Evolutionary conservation across 2,113 vertebrate species (phyloP).

Genomic region (Piaya cayana): DNA sequence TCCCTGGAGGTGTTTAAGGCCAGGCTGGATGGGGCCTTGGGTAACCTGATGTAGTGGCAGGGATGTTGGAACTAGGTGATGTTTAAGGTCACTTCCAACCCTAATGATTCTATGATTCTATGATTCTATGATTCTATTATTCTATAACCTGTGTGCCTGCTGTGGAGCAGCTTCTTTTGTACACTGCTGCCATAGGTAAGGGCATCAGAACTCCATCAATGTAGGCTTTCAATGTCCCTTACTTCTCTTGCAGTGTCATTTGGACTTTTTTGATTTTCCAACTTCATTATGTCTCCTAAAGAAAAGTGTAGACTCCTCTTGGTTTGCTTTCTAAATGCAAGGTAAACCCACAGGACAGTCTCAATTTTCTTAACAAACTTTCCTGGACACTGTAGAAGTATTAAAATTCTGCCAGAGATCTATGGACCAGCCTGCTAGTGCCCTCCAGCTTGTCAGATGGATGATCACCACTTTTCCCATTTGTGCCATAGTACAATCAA

Average conservation of each 20-base stretch:
- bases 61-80: too few relatives aligned
- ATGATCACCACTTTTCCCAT: conserved; percentile 40
- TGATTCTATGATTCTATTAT: too few relatives aligned
- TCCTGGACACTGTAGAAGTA: not conserved
- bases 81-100: too few relatives aligned
- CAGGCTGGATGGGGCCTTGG: too few relatives aligned
- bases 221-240: not conserved
- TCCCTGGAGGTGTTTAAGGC: too few relatives aligned
- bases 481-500: conserved; percentile 53
- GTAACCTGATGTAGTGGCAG: too few relatives aligned
- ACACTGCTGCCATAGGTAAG: not conserved
- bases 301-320: not conserved
- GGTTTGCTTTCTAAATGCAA: conserved; percentile 1
- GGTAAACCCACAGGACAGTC: not conserved
- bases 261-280: not conserved
- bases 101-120: too few relatives aligned
- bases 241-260: not conserved
- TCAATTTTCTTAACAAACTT: not conserved
- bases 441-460: conserved; percentile 27
- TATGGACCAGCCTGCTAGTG: not conserved
- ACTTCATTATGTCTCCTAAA: not conserved
- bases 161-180: not conserved
- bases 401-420: conserved; percentile 20
- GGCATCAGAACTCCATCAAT: not conserved
- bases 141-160: not conserved